Evolutionary conservation across 2,797 vertebrate species (phyloP), one percentile per base, ranked within the genome.

Genomic region (Rhinatrema bivittatum): DNA sequence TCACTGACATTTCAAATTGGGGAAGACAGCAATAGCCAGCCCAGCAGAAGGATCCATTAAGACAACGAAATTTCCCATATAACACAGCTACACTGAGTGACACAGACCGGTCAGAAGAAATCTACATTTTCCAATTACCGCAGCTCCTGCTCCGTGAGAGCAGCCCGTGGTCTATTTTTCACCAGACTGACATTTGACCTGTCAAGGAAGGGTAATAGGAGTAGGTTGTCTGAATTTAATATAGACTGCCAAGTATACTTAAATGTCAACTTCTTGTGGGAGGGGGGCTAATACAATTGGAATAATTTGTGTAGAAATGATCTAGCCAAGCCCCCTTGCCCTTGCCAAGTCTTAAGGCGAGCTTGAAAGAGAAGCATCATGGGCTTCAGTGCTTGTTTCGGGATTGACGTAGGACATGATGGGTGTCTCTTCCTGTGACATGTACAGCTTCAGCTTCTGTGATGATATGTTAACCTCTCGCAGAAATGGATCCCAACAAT

Each of bases 121-220:
- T 33, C 39, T 39, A 30, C 32, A 44, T 50, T 55, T 41, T 28
- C 32, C 46, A 50, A 45, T 55, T 49, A 55, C 40, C 21, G 21
- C 34, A n/a, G n/a, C n/a, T n/a, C n/a, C 28, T 31, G 17, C 33
- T 40, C 35, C 27, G 37, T 8, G 29, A 43, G 35, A 36, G 25
- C 12, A 32, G 36, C 11, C 18, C 23, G 24, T 29, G 32, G 25
- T 15, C 41, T 16, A 23, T 19, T n/a, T n/a, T n/a, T n/a, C n/a
- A n/a, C n/a, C 10, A 17, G 29, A 40, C 31, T 24, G 19, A 26
- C 38, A 32, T 37, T 40, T 46, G 43, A 42, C 29, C 21, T 18
- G 12, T 41, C 12, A 30, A 41, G 11, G 27, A 13, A 28, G 32
- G 28, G 24, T 20, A 31, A 46, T 25, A 18, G 18, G 15, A 18